Conservation (phyloP, 2,113 vertebrate species). For the Gracilinanus agilis region DNA sequence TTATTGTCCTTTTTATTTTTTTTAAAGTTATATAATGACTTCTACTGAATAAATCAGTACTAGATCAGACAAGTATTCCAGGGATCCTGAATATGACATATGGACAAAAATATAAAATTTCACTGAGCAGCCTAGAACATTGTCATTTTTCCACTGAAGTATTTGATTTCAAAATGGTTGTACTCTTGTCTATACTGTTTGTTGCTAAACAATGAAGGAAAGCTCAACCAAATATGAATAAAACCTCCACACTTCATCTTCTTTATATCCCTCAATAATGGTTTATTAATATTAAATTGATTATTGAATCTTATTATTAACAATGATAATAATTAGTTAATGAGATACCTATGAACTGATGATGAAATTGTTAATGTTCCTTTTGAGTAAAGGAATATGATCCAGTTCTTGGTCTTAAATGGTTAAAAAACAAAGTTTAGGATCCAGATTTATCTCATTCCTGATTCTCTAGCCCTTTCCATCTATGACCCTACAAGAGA, state of each 20-base stretch:
- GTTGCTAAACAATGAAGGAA: background rate
- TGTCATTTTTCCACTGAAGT: background rate
- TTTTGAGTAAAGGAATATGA: conserved; percentile 10
- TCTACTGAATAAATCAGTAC: background rate
- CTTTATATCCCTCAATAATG: background rate
- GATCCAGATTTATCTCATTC: conserved; percentile 11
- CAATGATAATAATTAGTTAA: conserved; percentile 36
- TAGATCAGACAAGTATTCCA: background rate
- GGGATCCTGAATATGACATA: background rate
- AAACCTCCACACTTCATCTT: background rate
- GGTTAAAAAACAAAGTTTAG: conserved; percentile 35
- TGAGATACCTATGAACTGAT: conserved; percentile 11
- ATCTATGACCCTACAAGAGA: background rate
- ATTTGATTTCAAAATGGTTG: background rate
- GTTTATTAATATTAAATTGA: background rate
- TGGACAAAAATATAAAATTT: background rate
- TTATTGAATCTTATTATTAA: conserved; percentile 8
- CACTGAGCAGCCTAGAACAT: background rate
- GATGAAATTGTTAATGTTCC: conserved; percentile 28
- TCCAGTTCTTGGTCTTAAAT: conserved; percentile 26
- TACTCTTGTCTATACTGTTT: background rate
- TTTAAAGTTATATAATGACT: background rate
- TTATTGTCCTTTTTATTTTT: background rate
- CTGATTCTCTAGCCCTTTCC: background rate
- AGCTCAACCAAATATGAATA: background rate